Conservation (phyloP, 2,797 vertebrate genomes). For the Oophaga sylvatica region DNA sequence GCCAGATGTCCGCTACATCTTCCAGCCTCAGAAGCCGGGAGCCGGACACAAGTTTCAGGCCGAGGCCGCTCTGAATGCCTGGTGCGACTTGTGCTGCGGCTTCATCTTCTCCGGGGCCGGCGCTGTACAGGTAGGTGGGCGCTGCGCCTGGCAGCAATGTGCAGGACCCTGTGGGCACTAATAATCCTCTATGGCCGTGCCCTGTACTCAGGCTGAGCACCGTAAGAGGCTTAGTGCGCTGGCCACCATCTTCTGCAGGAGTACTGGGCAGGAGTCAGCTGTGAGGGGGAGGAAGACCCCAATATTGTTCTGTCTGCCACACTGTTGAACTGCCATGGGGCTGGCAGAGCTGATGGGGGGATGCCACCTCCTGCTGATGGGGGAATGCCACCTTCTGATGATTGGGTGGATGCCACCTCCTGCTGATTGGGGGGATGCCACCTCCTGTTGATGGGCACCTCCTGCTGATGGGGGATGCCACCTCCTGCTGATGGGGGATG, state of each 20-base stretch:
- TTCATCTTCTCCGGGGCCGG: slow-evolving; percentile 64
- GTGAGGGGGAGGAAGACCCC: too few relatives aligned
- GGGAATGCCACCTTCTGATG: too few relatives aligned
- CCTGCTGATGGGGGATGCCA: too few relatives aligned
- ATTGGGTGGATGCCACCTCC: too few relatives aligned
- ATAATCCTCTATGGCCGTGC: neutral
- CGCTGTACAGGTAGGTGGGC: slow-evolving; percentile 64
- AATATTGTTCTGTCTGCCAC: too few relatives aligned
- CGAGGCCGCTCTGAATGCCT: slow-evolving; percentile 55
- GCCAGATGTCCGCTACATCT: slow-evolving; percentile 64
- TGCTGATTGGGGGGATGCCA: too few relatives aligned
- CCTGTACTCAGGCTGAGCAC: neutral
- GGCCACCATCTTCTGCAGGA: neutral
- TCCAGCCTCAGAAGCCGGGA: slow-evolving; percentile 54
- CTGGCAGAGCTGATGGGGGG: too few relatives aligned
- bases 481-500: too few relatives aligned
- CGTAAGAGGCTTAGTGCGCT: neutral
- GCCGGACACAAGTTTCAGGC: slow-evolving; percentile 62
- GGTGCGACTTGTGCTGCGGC: slow-evolving; percentile 68
- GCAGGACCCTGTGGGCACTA: neutral
- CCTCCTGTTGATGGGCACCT: too few relatives aligned
- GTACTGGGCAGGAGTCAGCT: neutral
- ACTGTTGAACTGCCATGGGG: too few relatives aligned
- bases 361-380: too few relatives aligned
- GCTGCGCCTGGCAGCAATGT: neutral